Evolutionary conservation across 2,797 vertebrate genomes (phyloP), one percentile per base, ranked within the genome.

Genomic region (Melanotaenia boesemani): DNA sequence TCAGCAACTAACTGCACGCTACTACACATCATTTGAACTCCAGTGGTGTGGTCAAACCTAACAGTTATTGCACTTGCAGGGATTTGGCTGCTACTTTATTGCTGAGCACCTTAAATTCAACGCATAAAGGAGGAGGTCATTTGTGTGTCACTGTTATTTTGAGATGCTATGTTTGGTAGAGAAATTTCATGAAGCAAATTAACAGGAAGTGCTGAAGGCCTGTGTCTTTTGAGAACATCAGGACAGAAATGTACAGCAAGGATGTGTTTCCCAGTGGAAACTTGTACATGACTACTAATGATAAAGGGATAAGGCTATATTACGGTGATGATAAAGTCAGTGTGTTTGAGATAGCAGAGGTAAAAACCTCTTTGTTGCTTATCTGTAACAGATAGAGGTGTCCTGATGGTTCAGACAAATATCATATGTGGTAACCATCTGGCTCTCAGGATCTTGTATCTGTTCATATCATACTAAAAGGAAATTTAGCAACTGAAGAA

Each of bases 21-120:
- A 70, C 81, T 63, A 76, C 74, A 69, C 79, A 72, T 84, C 82
- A 87, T 85, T 79, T 86, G 84, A 90, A 79, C 88, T 90, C 87
- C 91, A 89, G 85, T 76, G 86, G 87, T 13, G 87, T 89, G 90
- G 92, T 93, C 91, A 91, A 83, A 84, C 85, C 37, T 80, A 88
- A 86, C 85, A 72, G 83, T 80, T 79, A 84, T 81, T 65, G 22
- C 74, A 68, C 80, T 80, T 72, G 50, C 62, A 71, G 74, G 76
- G 82, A 88, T 86, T 87, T 87, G 82, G 70, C 32, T 57, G 56
- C 82, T 1, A 22, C 83, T 84, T 84, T 77, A 82, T 60, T 61
- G 84, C 85, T 59, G 76, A 83, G 26, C 81, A 86, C 73, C 77
- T 79, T 78, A 79, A 85, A 80, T 50, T 64, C 60, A 82, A 68